A percentile compares a stretch with the other conserved stretches of the same genome.
Conservation (phyloP, 1,140 invertebrate species). For the Drosophila grimshawi region DNA sequence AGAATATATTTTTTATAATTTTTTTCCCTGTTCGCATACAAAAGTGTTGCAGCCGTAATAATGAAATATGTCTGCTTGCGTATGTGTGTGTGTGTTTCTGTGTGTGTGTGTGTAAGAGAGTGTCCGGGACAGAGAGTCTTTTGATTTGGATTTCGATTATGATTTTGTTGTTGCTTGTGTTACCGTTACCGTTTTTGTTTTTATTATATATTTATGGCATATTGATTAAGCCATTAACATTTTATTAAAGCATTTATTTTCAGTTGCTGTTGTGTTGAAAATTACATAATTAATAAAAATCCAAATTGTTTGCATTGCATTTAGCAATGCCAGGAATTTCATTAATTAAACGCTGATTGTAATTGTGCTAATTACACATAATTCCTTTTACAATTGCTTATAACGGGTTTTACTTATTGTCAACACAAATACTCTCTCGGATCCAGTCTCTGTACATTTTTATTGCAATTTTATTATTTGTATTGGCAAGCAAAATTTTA, state of each 20-base stretch:
- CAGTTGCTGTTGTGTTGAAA: conserved; percentile 52
- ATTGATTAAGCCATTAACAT: conserved; percentile 83
- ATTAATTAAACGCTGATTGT: conserved; percentile 71
- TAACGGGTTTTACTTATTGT: conserved; percentile 32
- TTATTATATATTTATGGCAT: conserved; percentile 75
- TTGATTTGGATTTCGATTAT: conserved; percentile 34
- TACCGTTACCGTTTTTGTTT: conserved; percentile 34
- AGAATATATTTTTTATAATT: conserved; percentile 80
- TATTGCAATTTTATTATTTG: background rate
- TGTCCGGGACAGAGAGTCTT: conserved; percentile 50
- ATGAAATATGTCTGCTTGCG: conserved; percentile 17
- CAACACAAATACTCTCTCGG: background rate
- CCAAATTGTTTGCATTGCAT: conserved; percentile 47
- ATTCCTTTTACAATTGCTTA: conserved; percentile 52
- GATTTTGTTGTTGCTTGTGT: conserved; percentile 28
- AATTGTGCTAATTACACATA: conserved; percentile 56
- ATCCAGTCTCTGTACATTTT: background rate
- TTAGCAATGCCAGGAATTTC: conserved; percentile 58
- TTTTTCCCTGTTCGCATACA: conserved; percentile 60
- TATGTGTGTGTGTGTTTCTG: conserved; percentile 5
- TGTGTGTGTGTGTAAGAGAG: conserved; percentile 32
- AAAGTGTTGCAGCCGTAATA: conserved; percentile 67
- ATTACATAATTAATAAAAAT: conserved; percentile 45
- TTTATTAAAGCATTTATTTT: conserved; percentile 78
- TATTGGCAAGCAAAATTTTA: conserved; percentile 54